phyloP scores from a whole-genome alignment of 2,113 vertebrate species.

The Plectropomus leopardus region DNA sequence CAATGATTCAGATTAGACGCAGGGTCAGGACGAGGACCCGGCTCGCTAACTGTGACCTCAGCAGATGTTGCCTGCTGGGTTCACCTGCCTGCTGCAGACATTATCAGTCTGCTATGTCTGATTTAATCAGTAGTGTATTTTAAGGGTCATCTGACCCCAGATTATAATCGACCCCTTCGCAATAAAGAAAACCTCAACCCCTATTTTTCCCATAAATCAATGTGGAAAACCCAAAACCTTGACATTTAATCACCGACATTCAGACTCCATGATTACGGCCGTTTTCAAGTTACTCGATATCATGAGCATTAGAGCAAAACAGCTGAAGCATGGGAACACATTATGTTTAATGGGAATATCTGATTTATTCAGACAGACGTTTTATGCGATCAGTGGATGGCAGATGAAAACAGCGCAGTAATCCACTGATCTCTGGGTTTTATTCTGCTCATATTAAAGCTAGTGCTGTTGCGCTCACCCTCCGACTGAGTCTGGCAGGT shows the following conservation, averaged over 20 bases:
- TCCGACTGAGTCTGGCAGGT: slow-evolving; percentile 94
- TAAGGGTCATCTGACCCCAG: slow-evolving; percentile 16
- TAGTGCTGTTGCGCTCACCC: slow-evolving; percentile 85
- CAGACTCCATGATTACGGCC: background rate
- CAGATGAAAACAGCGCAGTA: slow-evolving; percentile 28
- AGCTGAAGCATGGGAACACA: background rate
- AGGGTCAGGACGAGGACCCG: slow-evolving; percentile 9
- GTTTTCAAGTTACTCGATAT: slow-evolving; percentile 7
- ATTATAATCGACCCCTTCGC: slow-evolving; percentile 12
- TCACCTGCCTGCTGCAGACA: slow-evolving; percentile 27
- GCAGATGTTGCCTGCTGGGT: slow-evolving; percentile 28
- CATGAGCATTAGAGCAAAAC: slow-evolving; percentile 6
- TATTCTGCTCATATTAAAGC: slow-evolving; percentile 33
- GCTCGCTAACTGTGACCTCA: background rate
- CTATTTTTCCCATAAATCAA: slow-evolving; percentile 9
- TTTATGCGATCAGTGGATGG: slow-evolving; percentile 24
- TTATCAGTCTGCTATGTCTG: background rate
- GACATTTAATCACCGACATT: slow-evolving; percentile 9
- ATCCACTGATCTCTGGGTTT: slow-evolving; percentile 51
- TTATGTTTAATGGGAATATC: slow-evolving; percentile 36
- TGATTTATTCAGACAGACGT: slow-evolving; percentile 45
- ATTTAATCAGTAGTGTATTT: slow-evolving; percentile 16
- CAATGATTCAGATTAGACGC: slow-evolving; percentile 2
- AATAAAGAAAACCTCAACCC: background rate
- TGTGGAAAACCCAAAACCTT: background rate